phyloP scores from a whole-genome alignment of 2,113 vertebrate genomes.

The Oostethus manadensis region DNA sequence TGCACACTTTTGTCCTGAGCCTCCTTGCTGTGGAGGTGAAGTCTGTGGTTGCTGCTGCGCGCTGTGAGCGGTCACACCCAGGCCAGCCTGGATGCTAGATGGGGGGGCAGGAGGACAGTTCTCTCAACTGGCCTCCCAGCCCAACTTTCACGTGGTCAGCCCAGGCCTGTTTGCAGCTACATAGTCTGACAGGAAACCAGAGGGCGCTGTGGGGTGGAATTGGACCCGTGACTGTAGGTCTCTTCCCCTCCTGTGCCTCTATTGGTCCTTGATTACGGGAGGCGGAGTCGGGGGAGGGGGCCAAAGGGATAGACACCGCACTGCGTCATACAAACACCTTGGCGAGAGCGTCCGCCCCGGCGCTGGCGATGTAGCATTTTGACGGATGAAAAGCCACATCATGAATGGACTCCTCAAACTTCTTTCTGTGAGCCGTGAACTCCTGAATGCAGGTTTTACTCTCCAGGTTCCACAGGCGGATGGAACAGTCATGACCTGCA shows the following conservation, averaged over 20 bases:
- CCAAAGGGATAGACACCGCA: slow-evolving; percentile 66
- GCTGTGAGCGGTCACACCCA: slow-evolving; percentile 75
- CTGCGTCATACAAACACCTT: slow-evolving; percentile 98
- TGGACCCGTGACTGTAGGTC: slow-evolving; percentile 51
- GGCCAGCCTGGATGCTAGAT: slow-evolving; percentile 87
- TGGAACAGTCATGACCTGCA: slow-evolving; percentile 96
- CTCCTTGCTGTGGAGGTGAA: slow-evolving; percentile 48
- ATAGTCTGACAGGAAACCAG: slow-evolving; percentile 49
- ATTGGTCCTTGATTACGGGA: slow-evolving; percentile 68
- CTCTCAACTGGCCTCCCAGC: slow-evolving; percentile 65
- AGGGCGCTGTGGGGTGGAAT: slow-evolving; percentile 46
- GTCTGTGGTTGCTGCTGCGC: slow-evolving; percentile 31
- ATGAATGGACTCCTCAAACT: slow-evolving; percentile 95
- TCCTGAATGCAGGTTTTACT: slow-evolving; percentile 99
- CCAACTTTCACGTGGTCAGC: slow-evolving; percentile 61
- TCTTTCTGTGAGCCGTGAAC: slow-evolving; percentile 98
- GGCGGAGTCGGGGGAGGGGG: slow-evolving; percentile 70
- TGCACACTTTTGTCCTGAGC: slow-evolving; percentile 61
- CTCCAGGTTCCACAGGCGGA: slow-evolving; percentile 98
- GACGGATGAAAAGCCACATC: slow-evolving; percentile 98
- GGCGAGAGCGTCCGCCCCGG: slow-evolving; percentile 95
- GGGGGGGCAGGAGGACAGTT: slow-evolving; percentile 60
- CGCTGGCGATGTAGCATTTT: slow-evolving; percentile 97
- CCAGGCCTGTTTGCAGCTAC: slow-evolving; percentile 42
- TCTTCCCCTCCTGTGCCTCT: slow-evolving; percentile 51